Percentiles rank a stretch among this genome's conserved stretches.
phyloP scores from a whole-genome alignment of 1,140 invertebrate genomes.

The Himalopsyche phryganea region DNA sequence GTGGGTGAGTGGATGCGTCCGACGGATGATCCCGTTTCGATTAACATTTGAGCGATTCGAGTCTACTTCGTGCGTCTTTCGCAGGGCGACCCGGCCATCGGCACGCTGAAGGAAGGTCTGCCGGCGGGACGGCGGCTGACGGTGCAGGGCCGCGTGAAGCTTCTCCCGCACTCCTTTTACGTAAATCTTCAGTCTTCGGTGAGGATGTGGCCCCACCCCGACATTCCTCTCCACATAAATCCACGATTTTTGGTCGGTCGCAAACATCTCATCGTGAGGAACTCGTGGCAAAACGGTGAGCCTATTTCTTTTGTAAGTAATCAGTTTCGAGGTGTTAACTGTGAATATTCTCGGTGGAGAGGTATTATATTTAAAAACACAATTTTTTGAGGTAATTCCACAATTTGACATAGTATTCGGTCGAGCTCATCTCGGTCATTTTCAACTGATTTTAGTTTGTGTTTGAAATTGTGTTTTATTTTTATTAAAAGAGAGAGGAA shows the following conservation, averaged over 20 bases:
- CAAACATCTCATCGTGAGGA: conserved; percentile 47
- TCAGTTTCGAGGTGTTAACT: not conserved
- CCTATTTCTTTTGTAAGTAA: not conserved
- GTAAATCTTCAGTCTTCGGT: conserved; percentile 64
- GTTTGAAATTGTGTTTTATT: no score
- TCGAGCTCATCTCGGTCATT: no score
- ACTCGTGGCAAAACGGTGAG: conserved; percentile 49
- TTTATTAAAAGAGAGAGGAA: no score
- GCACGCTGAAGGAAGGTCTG: conserved; percentile 47
- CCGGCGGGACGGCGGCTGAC: conserved; percentile 50
- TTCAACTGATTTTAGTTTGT: no score
- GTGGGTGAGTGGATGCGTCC: not conserved
- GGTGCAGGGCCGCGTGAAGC: conserved; percentile 58
- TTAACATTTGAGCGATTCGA: no score
- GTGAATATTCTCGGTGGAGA: not conserved
- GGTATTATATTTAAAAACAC: no score
- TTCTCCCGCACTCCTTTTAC: conserved; percentile 64
- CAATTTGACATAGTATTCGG: no score
- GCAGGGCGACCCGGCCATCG: conserved; percentile 32
- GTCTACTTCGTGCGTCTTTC: no score
- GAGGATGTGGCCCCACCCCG: conserved; percentile 60
- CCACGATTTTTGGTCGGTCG: conserved; percentile 55
- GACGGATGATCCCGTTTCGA: not conserved
- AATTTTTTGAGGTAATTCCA: no score
- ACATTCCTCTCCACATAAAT: conserved; percentile 62